Evolutionary conservation across 2,888 invertebrate genomes (phyloP).

Genomic region (Eilema depressum): DNA sequence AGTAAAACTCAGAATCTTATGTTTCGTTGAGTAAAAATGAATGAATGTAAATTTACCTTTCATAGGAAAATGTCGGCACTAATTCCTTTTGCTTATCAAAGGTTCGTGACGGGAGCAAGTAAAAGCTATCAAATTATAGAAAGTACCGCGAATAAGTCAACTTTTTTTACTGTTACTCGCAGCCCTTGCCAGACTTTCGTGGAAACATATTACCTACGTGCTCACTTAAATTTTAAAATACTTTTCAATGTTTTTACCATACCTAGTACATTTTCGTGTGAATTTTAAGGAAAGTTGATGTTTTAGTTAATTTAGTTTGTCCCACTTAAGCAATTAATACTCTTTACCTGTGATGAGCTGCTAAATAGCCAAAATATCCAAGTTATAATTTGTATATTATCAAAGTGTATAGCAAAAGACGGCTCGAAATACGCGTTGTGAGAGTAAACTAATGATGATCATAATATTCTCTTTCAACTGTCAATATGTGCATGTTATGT

Average conservation of each 20-base stretch:
- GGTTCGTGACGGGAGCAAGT: conserved; percentile 61
- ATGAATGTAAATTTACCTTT: conserved; percentile 18
- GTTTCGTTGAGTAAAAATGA: conserved; percentile 11
- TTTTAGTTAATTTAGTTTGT: too few relatives aligned
- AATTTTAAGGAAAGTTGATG: neutral
- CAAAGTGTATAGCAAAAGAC: too few relatives aligned
- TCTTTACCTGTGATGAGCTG: neutral
- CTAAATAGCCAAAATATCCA: too few relatives aligned
- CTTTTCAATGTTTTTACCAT: conserved; percentile 13
- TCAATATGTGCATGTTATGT: too few relatives aligned
- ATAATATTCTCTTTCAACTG: too few relatives aligned
- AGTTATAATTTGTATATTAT: too few relatives aligned
- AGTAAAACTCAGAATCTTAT: neutral
- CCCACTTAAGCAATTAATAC: too few relatives aligned
- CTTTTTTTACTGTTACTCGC: conserved; percentile 51
- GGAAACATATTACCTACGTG: conserved; percentile 50
- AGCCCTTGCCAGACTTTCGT: conserved; percentile 61
- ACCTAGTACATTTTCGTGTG: neutral
- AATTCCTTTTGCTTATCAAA: conserved; percentile 26
- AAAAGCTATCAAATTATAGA: conserved; percentile 60
- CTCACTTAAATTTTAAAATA: conserved; percentile 28
- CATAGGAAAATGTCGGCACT: conserved; percentile 31
- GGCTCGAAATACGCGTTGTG: too few relatives aligned
- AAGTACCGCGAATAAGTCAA: conserved; percentile 47
- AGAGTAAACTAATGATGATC: too few relatives aligned